These are phyloP conservation scores for Corapipo altera DNA, from an alignment of 2,113 vertebrate species.

Conservation along the genomic window DNA sequence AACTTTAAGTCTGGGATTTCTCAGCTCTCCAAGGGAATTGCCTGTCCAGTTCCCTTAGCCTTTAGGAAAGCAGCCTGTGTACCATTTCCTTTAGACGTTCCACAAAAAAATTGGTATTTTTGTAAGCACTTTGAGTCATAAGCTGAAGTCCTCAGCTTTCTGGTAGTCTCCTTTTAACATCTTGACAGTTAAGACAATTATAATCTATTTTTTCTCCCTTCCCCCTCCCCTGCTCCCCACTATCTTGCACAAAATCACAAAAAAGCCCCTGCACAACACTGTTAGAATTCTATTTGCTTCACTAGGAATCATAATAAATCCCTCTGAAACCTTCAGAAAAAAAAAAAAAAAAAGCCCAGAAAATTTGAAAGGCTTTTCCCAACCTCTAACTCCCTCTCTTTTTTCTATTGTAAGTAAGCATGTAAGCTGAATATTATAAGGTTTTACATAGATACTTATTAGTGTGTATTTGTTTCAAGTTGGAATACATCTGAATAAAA, in stretches of 20 bases:
- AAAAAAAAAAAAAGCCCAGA: neutral
- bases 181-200: neutral
- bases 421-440: neutral
- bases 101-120: neutral
- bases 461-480: neutral
- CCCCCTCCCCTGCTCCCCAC: fast-evolving
- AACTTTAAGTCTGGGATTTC: neutral
- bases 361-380: neutral
- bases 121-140: neutral
- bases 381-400: neutral
- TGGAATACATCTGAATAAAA: slow-evolving; percentile 35
- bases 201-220: neutral
- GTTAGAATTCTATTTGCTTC: neutral
- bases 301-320: neutral
- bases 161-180: neutral
- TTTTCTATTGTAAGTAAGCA: neutral
- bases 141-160: neutral
- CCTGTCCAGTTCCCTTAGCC: neutral
- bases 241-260: neutral
- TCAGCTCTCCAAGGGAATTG: neutral
- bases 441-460: neutral
- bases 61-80: neutral
- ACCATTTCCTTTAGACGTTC: neutral
- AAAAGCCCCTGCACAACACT: neutral
- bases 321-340: neutral